Evolutionary conservation across 2,888 invertebrate species (phyloP), one percentile per base, ranked within the genome.

Genomic region (Lasioglossum marginatum): DNA sequence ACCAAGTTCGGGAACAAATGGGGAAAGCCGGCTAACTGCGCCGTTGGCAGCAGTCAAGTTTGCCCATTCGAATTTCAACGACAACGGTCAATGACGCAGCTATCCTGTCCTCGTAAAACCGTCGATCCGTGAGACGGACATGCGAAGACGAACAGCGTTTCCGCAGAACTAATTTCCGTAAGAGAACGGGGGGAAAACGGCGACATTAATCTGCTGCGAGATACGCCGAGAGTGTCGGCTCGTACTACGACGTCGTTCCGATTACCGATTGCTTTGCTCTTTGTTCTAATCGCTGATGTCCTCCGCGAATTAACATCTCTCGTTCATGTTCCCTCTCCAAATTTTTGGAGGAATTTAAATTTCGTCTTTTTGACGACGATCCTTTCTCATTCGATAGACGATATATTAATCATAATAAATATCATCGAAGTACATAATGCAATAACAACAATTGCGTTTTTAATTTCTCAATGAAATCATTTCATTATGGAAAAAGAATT

Each of bases 31-130:
- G 68, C 77, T 85, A 86, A 88, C 87, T 87, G 83, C 83, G 60
- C 82, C 79, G 74, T 75, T 73, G 84, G 86, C 83, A 76, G 87
- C 68, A 81, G 83, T 81, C 82, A 87, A 90, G 89, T 88, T 91
- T 86, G 87, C 81, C 78, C 88, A 82, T 90, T 88, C 89, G 89
- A 88, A 88, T 90, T 86, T 87, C 87, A 75, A 83, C 87, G 89
- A 80, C 86, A 81, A 37, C 82, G 85, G 89, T 86, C 85, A 86
- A 87, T 88, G 88, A 91, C 83, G 88, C 88, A 83, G 73, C 79
- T 72, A 89, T 87, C 85, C 82, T 76, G 80, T 75, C 82, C 89
- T 91, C 89, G 85, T 86, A 83, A 89, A 91, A 85, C 83, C 89
- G 83, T 82, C 81, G 84, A 83, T 82, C 75, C 87, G 83, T 81